phyloP scores from a whole-genome alignment of 2,888 invertebrate genomes.

The Lissocephala sabroskyi region DNA sequence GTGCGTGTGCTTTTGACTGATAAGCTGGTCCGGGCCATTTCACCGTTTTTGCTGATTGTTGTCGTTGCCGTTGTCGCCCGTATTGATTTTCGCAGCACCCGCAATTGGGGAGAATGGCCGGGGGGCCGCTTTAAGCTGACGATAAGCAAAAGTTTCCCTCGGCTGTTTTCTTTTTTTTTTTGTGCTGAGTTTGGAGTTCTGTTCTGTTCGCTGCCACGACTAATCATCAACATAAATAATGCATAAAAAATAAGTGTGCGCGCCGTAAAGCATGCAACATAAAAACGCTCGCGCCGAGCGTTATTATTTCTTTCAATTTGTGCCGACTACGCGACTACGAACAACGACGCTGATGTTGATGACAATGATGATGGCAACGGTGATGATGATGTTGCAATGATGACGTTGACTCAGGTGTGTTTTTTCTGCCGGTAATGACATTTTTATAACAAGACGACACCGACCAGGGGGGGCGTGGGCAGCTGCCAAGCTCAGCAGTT shows the following conservation, averaged over 20 bases:
- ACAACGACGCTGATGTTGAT: not conserved
- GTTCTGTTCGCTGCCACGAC: not conserved
- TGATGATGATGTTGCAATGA: too few species aligned
- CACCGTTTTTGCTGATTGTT: conserved; percentile 4
- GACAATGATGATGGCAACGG: too few species aligned
- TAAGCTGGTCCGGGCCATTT: too few species aligned
- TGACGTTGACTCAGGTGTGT: conserved; percentile 9
- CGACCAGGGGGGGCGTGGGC: too few species aligned
- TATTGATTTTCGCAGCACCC: conserved; percentile 20
- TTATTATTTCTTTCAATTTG: conserved; percentile 4
- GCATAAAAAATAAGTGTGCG: conserved; percentile 26
- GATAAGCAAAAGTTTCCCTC: not conserved
- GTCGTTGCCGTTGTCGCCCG: not conserved
- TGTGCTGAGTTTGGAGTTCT: not conserved
- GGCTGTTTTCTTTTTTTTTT: not conserved
- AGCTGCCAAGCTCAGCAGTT: too few species aligned
- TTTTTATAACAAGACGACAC: conserved; percentile 10
- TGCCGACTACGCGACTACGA: not conserved
- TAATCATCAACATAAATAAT: conserved; percentile 24
- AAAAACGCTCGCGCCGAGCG: not conserved
- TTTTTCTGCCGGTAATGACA: conserved; percentile 8
- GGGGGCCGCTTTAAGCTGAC: not conserved
- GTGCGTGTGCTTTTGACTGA: conserved; percentile 17
- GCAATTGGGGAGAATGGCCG: too few species aligned
- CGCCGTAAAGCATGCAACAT: conserved; percentile 9